A percentile compares a stretch with the other conserved stretches of the same genome.
Conservation (phyloP, 2,113 vertebrate species). For the Tragelaphus strepsiceros region DNA sequence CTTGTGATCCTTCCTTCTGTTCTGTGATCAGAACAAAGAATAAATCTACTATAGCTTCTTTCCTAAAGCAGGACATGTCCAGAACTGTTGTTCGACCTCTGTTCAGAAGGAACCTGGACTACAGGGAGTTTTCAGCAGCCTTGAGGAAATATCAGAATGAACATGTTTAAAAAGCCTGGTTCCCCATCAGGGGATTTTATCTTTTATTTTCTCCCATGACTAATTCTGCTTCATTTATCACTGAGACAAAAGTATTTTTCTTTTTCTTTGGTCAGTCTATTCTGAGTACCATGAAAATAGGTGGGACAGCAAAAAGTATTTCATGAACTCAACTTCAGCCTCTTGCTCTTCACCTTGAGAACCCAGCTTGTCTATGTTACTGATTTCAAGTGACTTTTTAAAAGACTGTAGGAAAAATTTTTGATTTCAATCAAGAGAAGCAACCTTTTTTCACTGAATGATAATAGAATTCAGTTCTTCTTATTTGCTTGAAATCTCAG, state of each 20-base stretch:
- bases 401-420: slow-evolving; percentile 25
- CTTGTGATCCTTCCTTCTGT: background rate
- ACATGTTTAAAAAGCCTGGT: background rate
- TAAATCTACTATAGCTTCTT: background rate
- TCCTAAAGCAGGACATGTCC: background rate
- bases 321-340: background rate
- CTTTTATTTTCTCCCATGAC: background rate
- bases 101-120: background rate
- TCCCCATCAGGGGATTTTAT: background rate
- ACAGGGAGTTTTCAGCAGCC: background rate
- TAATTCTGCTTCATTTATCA: slow-evolving; percentile 26
- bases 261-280: background rate
- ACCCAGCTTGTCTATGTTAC: slow-evolving; percentile 36
- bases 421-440: slow-evolving; percentile 49
- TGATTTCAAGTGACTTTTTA: slow-evolving; percentile 55
- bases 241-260: background rate
- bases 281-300: background rate
- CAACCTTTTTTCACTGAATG: slow-evolving; percentile 30
- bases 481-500: slow-evolving; percentile 46
- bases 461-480: slow-evolving; percentile 35
- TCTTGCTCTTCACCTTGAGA: slow-evolving; percentile 48
- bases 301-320: background rate
- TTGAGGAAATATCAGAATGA: background rate
- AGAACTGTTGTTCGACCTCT: background rate
- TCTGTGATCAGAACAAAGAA: background rate